Percentiles rank a stretch among this genome's conserved stretches.
phyloP scores from a whole-genome alignment of 2,888 invertebrate species.

The Erebia epiphron region DNA sequence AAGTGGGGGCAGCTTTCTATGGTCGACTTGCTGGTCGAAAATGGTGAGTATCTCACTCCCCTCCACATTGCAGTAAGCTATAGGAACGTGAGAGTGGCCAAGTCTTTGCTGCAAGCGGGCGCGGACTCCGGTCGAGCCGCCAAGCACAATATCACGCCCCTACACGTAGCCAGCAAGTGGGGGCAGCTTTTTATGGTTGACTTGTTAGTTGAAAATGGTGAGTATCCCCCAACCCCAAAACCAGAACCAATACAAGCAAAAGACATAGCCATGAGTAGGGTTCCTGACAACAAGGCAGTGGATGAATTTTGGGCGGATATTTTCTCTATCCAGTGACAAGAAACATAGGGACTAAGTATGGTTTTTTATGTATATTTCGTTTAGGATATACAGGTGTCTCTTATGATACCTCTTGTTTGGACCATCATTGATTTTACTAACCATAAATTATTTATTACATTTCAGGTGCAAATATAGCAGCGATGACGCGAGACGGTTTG shows the following conservation, averaged over 20 bases:
- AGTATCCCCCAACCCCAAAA: constrained; percentile 91
- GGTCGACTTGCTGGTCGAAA: constrained; percentile 93
- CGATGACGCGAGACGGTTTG: constrained; percentile 96
- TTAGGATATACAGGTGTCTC: no score
- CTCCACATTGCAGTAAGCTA: constrained; percentile 99
- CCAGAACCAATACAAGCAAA: no score
- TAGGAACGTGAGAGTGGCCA: constrained; percentile 97
- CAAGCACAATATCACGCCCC: constrained; percentile 98
- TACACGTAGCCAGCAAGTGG: constrained; percentile 99
- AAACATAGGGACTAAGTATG: no score
- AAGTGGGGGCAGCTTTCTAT: constrained; percentile 99
- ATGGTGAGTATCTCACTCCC: constrained; percentile 88
- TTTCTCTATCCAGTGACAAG: no score
- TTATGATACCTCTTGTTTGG: background rate
- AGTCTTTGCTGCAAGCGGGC: constrained; percentile 92
- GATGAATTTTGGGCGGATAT: no score
- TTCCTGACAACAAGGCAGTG: no score
- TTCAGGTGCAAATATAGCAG: constrained; percentile 93
- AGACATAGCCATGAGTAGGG: no score
- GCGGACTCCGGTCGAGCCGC: constrained; percentile 98
- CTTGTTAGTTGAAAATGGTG: constrained; percentile 90
- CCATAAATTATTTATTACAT: constrained; percentile 39
- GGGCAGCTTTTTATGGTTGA: constrained; percentile 97
- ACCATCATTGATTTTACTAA: background rate
- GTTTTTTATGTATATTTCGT: no score